Evolutionary conservation across 2,113 vertebrate genomes (phyloP).

Genomic region (Mustelus asterias): DNA sequence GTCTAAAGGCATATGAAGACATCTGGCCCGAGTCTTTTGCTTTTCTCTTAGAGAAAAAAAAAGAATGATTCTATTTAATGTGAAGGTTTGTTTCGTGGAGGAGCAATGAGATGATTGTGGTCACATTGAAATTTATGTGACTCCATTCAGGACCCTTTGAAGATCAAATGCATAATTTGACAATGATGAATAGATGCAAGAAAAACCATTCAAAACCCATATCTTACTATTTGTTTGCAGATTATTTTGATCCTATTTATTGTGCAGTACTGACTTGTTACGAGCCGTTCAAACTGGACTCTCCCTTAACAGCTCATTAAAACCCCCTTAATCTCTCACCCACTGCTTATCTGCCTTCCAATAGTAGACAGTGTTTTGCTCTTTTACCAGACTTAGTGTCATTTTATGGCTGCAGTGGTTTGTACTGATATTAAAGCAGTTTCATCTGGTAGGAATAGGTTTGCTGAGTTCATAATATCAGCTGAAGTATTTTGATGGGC

Average conservation of each 20-base stretch:
- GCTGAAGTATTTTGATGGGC: constrained; percentile 22
- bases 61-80: neutral
- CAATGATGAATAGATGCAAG: neutral
- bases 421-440: constrained; percentile 17
- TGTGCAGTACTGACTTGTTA: neutral
- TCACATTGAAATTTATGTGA: neutral
- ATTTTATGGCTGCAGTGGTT: constrained; percentile 35
- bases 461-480: constrained; percentile 9
- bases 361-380: constrained; percentile 26
- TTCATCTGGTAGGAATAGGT: neutral
- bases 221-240: neutral
- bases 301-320: neutral
- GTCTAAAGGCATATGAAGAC: neutral
- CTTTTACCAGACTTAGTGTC: neutral
- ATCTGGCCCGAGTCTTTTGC: neutral
- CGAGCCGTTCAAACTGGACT: neutral
- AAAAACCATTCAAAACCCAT: neutral
- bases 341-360: neutral
- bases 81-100: neutral
- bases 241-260: neutral
- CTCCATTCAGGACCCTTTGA: neutral
- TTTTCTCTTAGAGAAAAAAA: neutral
- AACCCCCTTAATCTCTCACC: neutral
- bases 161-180: neutral
- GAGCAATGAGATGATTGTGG: neutral